Evolutionary conservation across 2,888 invertebrate species (phyloP), one percentile per base, ranked within the genome.

Genomic region (Hydrotaea diabolus): DNA sequence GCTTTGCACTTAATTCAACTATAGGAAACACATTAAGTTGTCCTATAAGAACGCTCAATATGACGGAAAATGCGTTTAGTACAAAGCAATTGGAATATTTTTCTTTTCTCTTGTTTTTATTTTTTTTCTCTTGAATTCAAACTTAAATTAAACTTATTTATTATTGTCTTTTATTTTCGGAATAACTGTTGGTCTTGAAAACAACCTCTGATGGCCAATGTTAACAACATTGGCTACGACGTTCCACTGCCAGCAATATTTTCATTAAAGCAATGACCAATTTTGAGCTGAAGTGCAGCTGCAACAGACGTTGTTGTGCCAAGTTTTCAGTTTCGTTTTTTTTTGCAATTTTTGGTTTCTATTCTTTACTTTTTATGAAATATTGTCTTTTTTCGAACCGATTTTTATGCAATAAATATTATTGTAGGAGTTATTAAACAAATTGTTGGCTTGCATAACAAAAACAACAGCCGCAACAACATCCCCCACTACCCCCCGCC

Each of bases 381-480:
- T 23, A 76, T 59, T 77, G 64, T 64, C 57, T 39, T 62, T 57
- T 64, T 49, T 71, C 46, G 39, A 26, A 19, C 11, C 39, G 39
- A 80, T 36, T 74, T 77, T 53, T 74, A 53, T 57, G 64, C n/a
- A 74, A 64, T 43, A 78, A 73, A 71, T 77, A 74, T 62, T 77
- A 77, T 84, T 82, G 85, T 85, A 85, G 85, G 85, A 85, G 85
- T 85, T 85, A 79, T 79, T 85, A 85, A 85, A 82, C 85, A 85
- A 85, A 85, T 85, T 85, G 81, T 46, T 79, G 78, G 21, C 55
- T 59, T 57, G 31, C 23, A 62, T 23, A 55, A 17, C 26, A 49
- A 19, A n/a, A n/a, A 73, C 39, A 71, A 64, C 26, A 77, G 3
- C 39, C 9, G 15, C 69, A 46, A 17, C 69, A 19, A 4, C 21